Evolutionary conservation across 2,888 invertebrate species (phyloP), one percentile per base, ranked within the genome.

Genomic region (Drosophila rellima): DNA sequence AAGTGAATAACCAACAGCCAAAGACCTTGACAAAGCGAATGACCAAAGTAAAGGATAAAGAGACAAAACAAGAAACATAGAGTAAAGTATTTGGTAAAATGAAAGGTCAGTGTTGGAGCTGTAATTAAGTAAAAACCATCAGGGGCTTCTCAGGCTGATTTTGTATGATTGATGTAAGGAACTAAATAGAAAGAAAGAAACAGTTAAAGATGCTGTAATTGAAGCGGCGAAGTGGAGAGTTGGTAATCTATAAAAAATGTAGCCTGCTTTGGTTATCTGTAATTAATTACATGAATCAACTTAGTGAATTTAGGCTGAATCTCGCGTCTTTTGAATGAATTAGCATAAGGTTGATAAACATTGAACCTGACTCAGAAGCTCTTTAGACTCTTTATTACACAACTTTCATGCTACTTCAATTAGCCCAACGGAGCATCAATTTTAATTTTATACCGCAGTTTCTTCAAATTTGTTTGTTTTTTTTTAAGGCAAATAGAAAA

Each of bases 21-120:
- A 74, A 82, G 84, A 84, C 79, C 78, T 70, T 78, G 82, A 73
- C 75, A 79, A 77, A 20, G 45, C 20, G 45, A 54, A 37, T 54
- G 51, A 51, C 50, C 48, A 50, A 10, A 31, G 59, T 35, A 15
- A 35, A 39, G n/a, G 15, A 39, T 17, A 10, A 10, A n/a, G 15
- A 47, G 1, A 10, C 6, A 13, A 26, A 48, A 45, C 18, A 35
- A 47, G 15, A n/a, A 1, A 18, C n/a, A 59, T 6, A 29, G 18
- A 33, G 17, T 33, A 23, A 18, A 51, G 33, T 17, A 20, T 33
- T 18, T 20, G 3, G 17, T 29, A 23, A 26, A 44, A 47, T 44
- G 47, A 70, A 67, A 67, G 55, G 62, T 74, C 61, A 72, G 47
- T 26, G 37, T 39, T 66, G 42, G 42, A 18, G 29, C 23, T 17